Evolutionary conservation across 1,140 invertebrate genomes (phyloP).

Genomic region (Centruroides sculpturatus): DNA sequence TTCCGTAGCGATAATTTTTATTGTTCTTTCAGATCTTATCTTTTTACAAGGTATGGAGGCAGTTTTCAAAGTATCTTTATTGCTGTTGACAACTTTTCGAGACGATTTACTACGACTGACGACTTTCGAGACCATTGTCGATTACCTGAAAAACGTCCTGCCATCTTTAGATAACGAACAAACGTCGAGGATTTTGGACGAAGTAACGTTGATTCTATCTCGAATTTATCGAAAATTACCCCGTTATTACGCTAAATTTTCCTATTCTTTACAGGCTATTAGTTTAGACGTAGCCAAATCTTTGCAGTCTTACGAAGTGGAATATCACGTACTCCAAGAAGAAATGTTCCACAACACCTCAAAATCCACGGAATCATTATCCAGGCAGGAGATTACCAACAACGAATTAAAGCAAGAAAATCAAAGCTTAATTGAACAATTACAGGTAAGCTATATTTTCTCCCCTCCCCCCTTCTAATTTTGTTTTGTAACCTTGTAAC

Average conservation of each 20-base stretch:
- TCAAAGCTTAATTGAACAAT: conserved; percentile 6
- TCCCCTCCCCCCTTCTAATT: neutral
- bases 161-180: conserved; percentile 21
- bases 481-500: neutral
- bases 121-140: conserved; percentile 84
- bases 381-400: conserved; percentile 7
- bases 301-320: conserved; percentile 79
- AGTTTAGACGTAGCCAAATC: conserved; percentile 64
- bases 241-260: no score
- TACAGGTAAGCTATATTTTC: conserved; percentile 1
- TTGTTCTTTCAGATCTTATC: conserved; percentile 53
- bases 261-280: conserved; percentile 36
- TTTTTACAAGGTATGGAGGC: conserved; percentile 79
- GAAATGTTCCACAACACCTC: conserved; percentile 44
- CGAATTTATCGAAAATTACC: no score
- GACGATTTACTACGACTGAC: conserved; percentile 66
- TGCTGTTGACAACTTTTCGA: conserved; percentile 67
- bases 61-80: conserved; percentile 73
- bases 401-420: conserved; percentile 13
- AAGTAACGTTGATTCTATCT: no score
- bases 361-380: neutral
- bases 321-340: conserved; percentile 86
- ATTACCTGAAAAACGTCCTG: conserved; percentile 61
- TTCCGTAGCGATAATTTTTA: neutral
- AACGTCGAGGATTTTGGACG: no score